Base-by-base conservation (phyloP, 2,797 vertebrate species). In the Sebastes iracundus region DNA sequence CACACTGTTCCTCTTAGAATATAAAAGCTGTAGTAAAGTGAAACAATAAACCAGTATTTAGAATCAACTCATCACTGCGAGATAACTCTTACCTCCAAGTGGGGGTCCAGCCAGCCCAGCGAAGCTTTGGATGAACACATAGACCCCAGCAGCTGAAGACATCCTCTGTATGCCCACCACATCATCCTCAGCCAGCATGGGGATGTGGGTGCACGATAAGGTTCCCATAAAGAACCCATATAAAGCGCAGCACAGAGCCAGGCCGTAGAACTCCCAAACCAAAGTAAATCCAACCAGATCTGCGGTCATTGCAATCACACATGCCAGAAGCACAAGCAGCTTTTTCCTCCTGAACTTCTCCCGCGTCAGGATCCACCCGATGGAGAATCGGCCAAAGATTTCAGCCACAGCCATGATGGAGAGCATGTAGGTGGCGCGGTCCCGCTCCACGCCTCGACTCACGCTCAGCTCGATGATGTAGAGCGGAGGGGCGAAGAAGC, bases 61-160 rank as follows among this genome's bases (percentile, higher is more conserved):
- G 38, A 42, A 49, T 28, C 38, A 46, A 55, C n/a, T 7, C 18
- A 3, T 16, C 9, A 27, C 27, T 32, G 23, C 7, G 67, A 61
- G 28, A 53, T 2, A 13, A 56, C 6, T 12, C 84, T 93, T 96
- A 99, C 99, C 99, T 97, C 97, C 98, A 4, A 99, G 95, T 49
- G 99, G 98, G 62, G 98, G 98, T 84, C 98, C 99, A 1, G 96
- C 97, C 93, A 99, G 94, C 69, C 98, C 98, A 7, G 99, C 94
- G 58, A 99, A 95, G 94, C 98, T 99, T 2, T 99, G 98, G 78
- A 98, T 97, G 93, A 97, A 99, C 73, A 98, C 96, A 0, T 99
- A 99, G 88, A 99, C 97, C 0, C 98, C 98, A 1, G 97, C 98
- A 0, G 97, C 99, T 2, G 97, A 97, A 1, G 97, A 90, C 98